Conservation (phyloP, 2,113 vertebrate genomes). For the Narcine bancroftii region DNA sequence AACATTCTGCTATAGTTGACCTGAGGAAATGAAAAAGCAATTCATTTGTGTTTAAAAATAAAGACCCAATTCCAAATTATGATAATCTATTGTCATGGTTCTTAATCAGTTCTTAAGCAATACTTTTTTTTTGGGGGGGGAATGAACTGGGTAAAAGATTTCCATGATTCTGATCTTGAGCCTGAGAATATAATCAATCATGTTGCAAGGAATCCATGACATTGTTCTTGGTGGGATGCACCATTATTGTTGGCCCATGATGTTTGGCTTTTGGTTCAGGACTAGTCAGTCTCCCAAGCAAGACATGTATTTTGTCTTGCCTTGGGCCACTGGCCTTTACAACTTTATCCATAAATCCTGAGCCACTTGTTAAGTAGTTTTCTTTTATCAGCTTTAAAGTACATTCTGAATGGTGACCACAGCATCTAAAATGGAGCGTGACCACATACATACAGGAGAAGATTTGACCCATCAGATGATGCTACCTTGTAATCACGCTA, state of each 20-base stretch:
- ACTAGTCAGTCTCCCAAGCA: not conserved
- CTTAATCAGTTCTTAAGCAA: not conserved
- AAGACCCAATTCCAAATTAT: not conserved
- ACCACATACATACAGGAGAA: not conserved
- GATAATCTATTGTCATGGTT: too few relatives aligned
- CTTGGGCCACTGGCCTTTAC: not conserved
- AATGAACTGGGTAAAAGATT: too few relatives aligned
- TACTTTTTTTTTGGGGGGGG: too few relatives aligned
- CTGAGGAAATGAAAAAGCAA: not conserved
- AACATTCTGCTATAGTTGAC: not conserved
- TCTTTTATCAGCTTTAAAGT: not conserved
- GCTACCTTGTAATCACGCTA: not conserved
- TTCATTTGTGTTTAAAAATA: not conserved
- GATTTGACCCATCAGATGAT: not conserved
- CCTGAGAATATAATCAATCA: not conserved
- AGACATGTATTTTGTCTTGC: not conserved
- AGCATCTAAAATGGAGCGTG: not conserved
- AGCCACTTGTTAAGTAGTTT: not conserved
- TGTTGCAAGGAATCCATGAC: not conserved
- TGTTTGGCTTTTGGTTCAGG: not conserved
- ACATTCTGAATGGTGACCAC: not conserved
- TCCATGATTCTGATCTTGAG: too few relatives aligned
- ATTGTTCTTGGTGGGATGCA: not conserved
- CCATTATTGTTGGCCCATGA: not conserved
- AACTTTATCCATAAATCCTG: not conserved